These are phyloP conservation scores for Synaphobranchus kaupii DNA, from an alignment of 2,797 vertebrate genomes.

Conservation along the genomic window DNA sequence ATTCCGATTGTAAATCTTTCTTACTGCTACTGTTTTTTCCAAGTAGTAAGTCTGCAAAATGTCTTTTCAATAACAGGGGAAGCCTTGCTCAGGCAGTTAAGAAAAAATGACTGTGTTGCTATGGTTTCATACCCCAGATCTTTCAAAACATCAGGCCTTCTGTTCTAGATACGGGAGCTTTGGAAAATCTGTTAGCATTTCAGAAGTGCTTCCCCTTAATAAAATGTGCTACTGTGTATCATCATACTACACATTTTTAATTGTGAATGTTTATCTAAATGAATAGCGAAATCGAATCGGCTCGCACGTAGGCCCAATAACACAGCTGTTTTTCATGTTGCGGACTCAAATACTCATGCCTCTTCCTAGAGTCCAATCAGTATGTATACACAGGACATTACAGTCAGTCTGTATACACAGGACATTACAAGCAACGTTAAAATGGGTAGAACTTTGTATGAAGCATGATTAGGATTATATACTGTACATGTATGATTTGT, in stretches of 20 bases:
- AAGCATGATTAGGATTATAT: neutral
- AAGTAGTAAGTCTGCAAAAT: neutral
- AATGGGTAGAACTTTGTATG: neutral
- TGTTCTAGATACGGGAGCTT: neutral
- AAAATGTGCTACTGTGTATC: neutral
- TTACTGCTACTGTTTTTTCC: neutral
- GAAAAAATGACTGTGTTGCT: neutral
- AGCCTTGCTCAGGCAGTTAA: slow-evolving; percentile 1
- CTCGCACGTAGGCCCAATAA: neutral
- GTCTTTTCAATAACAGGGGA: neutral
- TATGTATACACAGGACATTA: neutral
- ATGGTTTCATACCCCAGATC: slow-evolving; percentile 12
- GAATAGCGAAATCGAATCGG: neutral
- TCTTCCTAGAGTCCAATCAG: neutral
- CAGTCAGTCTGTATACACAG: neutral
- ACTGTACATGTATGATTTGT: neutral
- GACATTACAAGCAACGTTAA: neutral
- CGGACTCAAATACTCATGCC: neutral
- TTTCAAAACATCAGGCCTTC: neutral
- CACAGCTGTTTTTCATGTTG: neutral
- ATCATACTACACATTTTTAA: neutral
- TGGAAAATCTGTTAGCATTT: neutral
- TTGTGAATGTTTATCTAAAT: neutral
- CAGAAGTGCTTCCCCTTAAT: neutral
- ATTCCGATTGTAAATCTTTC: neutral